phyloP scores from a whole-genome alignment of 1,140 invertebrate genomes.

The Anagrus nilaparvatae region DNA sequence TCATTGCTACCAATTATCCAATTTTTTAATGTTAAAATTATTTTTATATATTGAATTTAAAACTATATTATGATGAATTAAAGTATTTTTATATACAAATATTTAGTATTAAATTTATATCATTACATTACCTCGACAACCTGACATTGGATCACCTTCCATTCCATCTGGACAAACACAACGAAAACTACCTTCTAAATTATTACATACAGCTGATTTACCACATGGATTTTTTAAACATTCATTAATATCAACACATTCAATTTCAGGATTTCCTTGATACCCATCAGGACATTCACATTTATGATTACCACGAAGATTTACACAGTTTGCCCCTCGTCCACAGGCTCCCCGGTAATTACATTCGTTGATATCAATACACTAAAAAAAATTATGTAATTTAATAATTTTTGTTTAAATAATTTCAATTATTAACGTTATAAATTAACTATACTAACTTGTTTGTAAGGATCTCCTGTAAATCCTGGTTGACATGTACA shows the following conservation, averaged over 20 bases:
- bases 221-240: slow-evolving; percentile 60
- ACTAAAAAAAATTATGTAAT: no score
- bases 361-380: slow-evolving; percentile 78
- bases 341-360: slow-evolving; percentile 62
- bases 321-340: slow-evolving; percentile 65
- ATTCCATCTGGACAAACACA: slow-evolving; percentile 70
- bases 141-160: slow-evolving; percentile 59
- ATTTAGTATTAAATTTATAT: no score
- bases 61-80: no score
- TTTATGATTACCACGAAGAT: slow-evolving; percentile 64
- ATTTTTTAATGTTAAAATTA: no score
- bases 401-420: no score
- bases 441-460: slow-evolving; percentile 46
- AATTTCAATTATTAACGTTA: no score
- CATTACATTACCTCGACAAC: slow-evolving; percentile 65
- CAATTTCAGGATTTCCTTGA: slow-evolving; percentile 60
- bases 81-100: no score
- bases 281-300: slow-evolving; percentile 77
- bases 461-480: slow-evolving; percentile 58
- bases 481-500: slow-evolving; percentile 56
- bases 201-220: slow-evolving; percentile 59
- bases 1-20: no score
- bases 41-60: no score
- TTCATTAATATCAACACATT: slow-evolving; percentile 61
- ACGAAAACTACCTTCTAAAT: slow-evolving; percentile 59